These are phyloP conservation scores for Drosophila pegasa DNA, from an alignment of 2,888 invertebrate genomes.

Conservation along the genomic window DNA sequence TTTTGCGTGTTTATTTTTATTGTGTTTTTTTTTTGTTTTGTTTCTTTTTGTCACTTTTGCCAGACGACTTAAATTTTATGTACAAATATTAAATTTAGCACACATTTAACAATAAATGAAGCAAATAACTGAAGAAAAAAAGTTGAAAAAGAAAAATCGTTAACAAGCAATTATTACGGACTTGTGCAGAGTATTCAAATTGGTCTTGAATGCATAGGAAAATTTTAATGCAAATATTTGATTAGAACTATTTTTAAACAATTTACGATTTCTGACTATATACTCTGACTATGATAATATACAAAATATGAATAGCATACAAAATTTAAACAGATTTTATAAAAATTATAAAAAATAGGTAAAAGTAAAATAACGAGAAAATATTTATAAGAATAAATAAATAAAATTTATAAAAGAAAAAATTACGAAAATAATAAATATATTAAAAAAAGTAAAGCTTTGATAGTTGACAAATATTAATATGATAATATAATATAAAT, in stretches of 20 bases:
- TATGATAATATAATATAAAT: background rate
- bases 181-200: background rate
- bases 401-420: too few species aligned
- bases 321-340: too few species aligned
- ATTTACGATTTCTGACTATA: background rate
- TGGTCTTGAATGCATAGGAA: background rate
- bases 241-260: background rate
- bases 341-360: too few species aligned
- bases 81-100: slow-evolving; percentile 47
- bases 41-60: slow-evolving; percentile 35
- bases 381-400: too few species aligned
- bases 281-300: too few species aligned
- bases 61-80: slow-evolving; percentile 41
- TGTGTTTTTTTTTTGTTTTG: slow-evolving; percentile 17
- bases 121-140: slow-evolving; percentile 33
- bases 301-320: too few species aligned
- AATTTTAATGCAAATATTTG: background rate
- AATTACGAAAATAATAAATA: too few species aligned
- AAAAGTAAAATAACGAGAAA: too few species aligned
- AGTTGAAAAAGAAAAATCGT: slow-evolving; percentile 16
- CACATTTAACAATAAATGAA: slow-evolving; percentile 43
- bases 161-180: slow-evolving; percentile 22
- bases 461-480: too few species aligned
- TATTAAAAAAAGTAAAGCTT: too few species aligned
- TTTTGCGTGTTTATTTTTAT: slow-evolving; percentile 16